Base-by-base conservation (phyloP, 2,113 vertebrate species). In the Grallaria varia region DNA sequence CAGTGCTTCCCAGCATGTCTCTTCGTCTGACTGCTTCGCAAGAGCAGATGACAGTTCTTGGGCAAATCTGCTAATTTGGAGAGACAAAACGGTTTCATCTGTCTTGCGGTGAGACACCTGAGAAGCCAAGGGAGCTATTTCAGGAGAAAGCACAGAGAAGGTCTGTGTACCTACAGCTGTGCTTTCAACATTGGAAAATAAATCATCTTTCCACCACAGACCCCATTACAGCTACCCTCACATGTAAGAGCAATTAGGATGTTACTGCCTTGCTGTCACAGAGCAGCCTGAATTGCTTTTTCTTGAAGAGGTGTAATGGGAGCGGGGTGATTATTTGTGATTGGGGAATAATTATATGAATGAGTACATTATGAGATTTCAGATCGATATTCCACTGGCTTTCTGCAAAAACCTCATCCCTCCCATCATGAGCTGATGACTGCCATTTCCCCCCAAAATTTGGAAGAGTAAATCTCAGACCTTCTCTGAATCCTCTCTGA, bases 101-200 rank as follows among this genome's bases (percentile, higher is more conserved):
- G 84, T 77, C 90, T 69, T 93, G 78, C 0, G 4, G 84, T 4
- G 56, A 95, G 93, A 91, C 91, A 97, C 96, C 93, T 96, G 94
- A 95, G 92, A 94, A 76, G 55, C 82, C 72, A 50, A 95, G 82
- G 79, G 89, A 89, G 75, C 55, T 59, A 75, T 76, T 93, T 77
- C 63, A 50, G 87, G 77, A 71, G 84, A 71, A 93, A 90, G 87
- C 74, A 96, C 81, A 95, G 92, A 91, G 74, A 88, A 91, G 78
- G 55, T 83, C 89, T 95, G 74, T 87, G 81, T 93, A 53, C 84
- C 87, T 91, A 94, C 89, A 96, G 84, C 93, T 91, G 87, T 76
- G 91, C 91, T 96, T 95, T 95, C 95, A 95, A 87, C 59, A 60
- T 82, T 66, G 75, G 58, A 80, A 94, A 96, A 93, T 82, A 96